These are phyloP conservation scores for Phrynocephalus vlangalii DNA, from an alignment of 2,797 vertebrate genomes.

Conservation along the genomic window DNA sequence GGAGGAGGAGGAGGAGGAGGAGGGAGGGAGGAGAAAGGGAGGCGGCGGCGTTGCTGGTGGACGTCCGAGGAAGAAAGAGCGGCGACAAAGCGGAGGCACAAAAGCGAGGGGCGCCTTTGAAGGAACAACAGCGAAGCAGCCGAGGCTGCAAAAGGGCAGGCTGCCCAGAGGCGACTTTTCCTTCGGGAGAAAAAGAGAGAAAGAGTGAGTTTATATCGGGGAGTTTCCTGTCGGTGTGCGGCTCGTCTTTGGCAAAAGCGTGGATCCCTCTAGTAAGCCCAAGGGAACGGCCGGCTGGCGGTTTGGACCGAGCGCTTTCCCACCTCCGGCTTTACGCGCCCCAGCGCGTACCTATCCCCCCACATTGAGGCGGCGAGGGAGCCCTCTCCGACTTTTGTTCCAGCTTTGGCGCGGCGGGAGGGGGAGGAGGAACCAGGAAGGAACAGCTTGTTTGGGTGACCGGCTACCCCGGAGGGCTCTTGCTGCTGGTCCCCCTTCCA, in stretches of 20 bases:
- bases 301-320: too few relatives aligned
- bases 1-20: constrained; percentile 43
- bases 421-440: not conserved
- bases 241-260: not conserved
- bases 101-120: constrained; percentile 39
- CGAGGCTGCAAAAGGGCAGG: constrained; percentile 1
- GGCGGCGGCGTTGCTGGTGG: not conserved
- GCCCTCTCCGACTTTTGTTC: not conserved
- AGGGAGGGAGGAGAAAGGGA: not conserved
- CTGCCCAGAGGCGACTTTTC: constrained; percentile 23
- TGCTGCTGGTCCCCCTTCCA: fast-evolving
- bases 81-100: constrained; percentile 47
- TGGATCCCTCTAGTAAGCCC: not conserved
- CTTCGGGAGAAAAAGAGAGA: not conserved
- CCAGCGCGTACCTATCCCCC: not conserved
- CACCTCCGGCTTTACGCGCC: not conserved
- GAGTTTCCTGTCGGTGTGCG: constrained; percentile 35
- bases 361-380: not conserved
- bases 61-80: not conserved
- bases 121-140: not conserved
- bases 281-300: not conserved
- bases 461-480: too few relatives aligned
- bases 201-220: constrained; percentile 8
- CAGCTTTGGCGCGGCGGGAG: not conserved
- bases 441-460: too few relatives aligned